phyloP scores from a whole-genome alignment of 53 echinoderm and acorn worm species.

The Actinopyga echinites region DNA sequence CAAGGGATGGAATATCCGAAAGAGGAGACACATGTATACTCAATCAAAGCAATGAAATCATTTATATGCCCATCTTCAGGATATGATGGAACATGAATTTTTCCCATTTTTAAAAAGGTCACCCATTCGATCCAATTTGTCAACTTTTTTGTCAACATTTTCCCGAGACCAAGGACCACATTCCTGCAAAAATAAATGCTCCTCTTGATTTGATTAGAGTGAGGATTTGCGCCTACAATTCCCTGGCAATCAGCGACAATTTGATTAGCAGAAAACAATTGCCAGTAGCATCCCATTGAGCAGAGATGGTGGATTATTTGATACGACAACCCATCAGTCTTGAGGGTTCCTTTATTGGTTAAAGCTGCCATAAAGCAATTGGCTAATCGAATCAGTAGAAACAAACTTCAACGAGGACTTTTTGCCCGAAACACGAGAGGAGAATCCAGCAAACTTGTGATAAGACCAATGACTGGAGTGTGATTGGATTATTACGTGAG shows the following conservation, averaged over 20 bases:
- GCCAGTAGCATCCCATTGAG: slow-evolving; percentile 33
- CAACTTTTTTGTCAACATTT: slow-evolving; percentile 32
- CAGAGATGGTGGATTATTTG: slow-evolving; percentile 19
- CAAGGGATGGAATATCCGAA: too few species aligned
- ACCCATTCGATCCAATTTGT: slow-evolving; percentile 40
- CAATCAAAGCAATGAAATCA: too few species aligned
- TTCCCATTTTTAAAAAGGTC: slow-evolving; percentile 30
- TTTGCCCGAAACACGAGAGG: too few species aligned
- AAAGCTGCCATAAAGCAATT: slow-evolving; percentile 21
- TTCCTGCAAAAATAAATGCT: slow-evolving; percentile 27
- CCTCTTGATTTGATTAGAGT: slow-evolving; percentile 18
- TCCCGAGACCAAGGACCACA: slow-evolving; percentile 25
- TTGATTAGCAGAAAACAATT: slow-evolving; percentile 45
- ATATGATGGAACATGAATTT: slow-evolving; percentile 25
- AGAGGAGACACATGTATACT: too few species aligned
- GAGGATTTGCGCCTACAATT: slow-evolving; percentile 39
- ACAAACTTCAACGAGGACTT: slow-evolving; percentile 2
- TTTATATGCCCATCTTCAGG: too few species aligned
- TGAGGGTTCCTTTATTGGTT: slow-evolving; percentile 11
- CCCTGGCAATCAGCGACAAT: slow-evolving; percentile 44
- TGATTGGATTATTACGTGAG: slow-evolving; percentile 25
- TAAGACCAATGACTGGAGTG: too few species aligned
- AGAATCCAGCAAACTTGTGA: too few species aligned
- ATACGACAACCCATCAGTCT: slow-evolving; percentile 41
- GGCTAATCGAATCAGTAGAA: slow-evolving; percentile 12